These are phyloP conservation scores for Drosophila kurseongensis DNA, from an alignment of 1,140 invertebrate species.

Conservation along the genomic window DNA sequence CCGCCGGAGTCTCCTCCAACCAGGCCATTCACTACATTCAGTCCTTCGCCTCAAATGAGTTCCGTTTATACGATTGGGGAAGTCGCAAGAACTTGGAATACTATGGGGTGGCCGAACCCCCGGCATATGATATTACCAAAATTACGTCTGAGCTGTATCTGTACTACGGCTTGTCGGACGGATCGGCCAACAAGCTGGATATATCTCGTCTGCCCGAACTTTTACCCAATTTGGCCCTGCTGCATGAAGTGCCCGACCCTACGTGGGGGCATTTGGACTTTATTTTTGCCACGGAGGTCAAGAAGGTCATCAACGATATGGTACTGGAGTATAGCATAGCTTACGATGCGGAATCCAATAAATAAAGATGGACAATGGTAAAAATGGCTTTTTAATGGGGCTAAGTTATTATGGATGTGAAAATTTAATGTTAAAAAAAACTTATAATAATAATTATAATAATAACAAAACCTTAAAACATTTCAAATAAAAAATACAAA, in stretches of 20 bases:
- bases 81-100: slow-evolving; percentile 77
- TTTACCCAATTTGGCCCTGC: slow-evolving; percentile 83
- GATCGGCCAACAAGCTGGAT: slow-evolving; percentile 85
- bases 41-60: slow-evolving; percentile 72
- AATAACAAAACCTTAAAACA: not conserved
- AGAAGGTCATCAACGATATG: slow-evolving; percentile 84
- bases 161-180: slow-evolving; percentile 88
- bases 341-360: slow-evolving; percentile 31
- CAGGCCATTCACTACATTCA: slow-evolving; percentile 85
- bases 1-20: slow-evolving; percentile 85
- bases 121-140: slow-evolving; percentile 86
- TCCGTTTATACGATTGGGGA: slow-evolving; percentile 85
- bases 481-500: not conserved
- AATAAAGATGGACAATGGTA: not conserved
- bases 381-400: not conserved
- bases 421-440: not conserved
- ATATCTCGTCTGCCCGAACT: slow-evolving; percentile 78
- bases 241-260: slow-evolving; percentile 80
- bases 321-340: slow-evolving; percentile 66
- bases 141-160: slow-evolving; percentile 87
- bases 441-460: not conserved
- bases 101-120: slow-evolving; percentile 85
- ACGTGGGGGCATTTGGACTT: slow-evolving; percentile 87
- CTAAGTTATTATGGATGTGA: too few species aligned
- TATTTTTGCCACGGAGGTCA: slow-evolving; percentile 85